Conservation (phyloP, 2,888 invertebrate species). For the Acholoe squamosa region DNA sequence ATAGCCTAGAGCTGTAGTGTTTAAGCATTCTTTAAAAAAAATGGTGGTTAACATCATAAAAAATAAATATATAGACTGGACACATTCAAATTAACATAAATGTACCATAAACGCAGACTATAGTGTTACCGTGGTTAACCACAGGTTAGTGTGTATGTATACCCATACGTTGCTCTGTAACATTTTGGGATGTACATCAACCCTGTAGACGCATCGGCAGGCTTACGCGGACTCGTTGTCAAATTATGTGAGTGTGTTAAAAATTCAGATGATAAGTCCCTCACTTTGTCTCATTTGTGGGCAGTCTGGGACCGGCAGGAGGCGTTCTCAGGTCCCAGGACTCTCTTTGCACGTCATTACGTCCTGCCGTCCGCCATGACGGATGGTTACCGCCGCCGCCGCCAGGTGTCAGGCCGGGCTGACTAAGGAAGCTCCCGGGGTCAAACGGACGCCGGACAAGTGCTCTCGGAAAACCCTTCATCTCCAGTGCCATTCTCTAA, state of each 20-base stretch:
- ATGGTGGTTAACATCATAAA: no score
- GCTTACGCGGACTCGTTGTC: background rate
- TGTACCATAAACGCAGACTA: no score
- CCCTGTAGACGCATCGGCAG: no score
- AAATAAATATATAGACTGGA: no score
- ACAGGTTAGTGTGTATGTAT: no score
- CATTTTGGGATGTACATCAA: no score
- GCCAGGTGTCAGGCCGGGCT: slow-evolving; percentile 50
- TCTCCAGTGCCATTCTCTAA: background rate
- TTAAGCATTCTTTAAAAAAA: no score
- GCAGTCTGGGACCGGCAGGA: background rate
- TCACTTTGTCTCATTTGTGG: slow-evolving; percentile 31
- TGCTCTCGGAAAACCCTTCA: background rate
- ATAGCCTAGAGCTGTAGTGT: no score
- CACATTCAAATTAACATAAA: no score
- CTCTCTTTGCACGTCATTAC: slow-evolving; percentile 52
- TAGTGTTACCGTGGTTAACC: no score
- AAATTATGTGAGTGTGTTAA: slow-evolving; percentile 18
- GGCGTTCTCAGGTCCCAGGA: background rate
- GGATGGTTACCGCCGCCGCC: slow-evolving; percentile 18
- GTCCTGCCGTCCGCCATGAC: background rate
- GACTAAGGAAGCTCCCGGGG: slow-evolving; percentile 61
- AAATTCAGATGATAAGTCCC: slow-evolving; percentile 26
- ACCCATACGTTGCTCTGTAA: no score
- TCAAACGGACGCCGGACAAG: slow-evolving; percentile 42